Evolutionary conservation across 2,888 invertebrate genomes (phyloP).

Genomic region (Periphyllus acericola): DNA sequence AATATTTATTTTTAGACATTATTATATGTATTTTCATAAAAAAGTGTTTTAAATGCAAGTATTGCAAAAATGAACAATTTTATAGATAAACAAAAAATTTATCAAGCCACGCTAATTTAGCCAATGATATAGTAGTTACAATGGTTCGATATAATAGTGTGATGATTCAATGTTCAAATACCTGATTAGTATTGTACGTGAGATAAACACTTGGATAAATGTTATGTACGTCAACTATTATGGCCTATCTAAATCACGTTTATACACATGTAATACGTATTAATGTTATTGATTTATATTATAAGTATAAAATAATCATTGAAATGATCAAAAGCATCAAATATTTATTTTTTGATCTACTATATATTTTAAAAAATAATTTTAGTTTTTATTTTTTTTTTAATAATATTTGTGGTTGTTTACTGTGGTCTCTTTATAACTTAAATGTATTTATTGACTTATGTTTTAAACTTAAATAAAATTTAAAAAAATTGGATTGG

Average conservation of each 20-base stretch:
- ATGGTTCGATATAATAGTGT: slow-evolving; percentile 53
- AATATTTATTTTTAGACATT: neutral
- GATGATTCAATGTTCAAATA: slow-evolving; percentile 59
- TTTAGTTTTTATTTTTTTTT: neutral
- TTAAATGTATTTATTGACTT: too few relatives aligned
- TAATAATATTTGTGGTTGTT: neutral
- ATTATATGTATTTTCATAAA: neutral
- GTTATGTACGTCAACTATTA: slow-evolving; percentile 16
- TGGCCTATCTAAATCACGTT: slow-evolving; percentile 29
- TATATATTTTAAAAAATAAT: neutral
- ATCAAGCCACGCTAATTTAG: slow-evolving; percentile 13
- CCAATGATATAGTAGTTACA: slow-evolving; percentile 42
- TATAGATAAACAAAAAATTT: slow-evolving; percentile 5
- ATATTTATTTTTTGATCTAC: neutral
- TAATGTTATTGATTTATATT: slow-evolving; percentile 3
- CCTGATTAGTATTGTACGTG: slow-evolving; percentile 33
- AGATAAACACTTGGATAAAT: slow-evolving; percentile 42
- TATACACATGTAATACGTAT: neutral
- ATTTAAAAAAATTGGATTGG: too few relatives aligned
- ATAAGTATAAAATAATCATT: neutral
- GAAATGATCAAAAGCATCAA: neutral
- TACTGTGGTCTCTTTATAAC: too few relatives aligned
- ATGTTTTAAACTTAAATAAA: too few relatives aligned
- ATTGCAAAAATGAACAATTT: neutral
- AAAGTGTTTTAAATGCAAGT: neutral